Percentiles rank a stretch among this genome's conserved stretches.
Evolutionary conservation across 64 coral and sea anemone genomes (phyloP).

Genomic region (Porites lutea): DNA sequence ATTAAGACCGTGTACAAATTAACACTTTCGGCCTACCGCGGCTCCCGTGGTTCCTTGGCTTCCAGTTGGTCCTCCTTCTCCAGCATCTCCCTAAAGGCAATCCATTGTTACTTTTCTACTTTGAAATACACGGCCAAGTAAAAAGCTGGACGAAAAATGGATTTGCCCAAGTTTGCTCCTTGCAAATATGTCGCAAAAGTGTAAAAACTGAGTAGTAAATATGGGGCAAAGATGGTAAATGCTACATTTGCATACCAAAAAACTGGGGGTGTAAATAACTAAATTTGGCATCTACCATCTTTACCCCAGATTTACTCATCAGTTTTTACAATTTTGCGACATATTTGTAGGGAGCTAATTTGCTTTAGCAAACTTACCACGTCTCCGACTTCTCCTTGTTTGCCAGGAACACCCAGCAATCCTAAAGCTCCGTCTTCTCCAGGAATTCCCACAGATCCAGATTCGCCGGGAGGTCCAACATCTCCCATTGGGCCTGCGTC

Average conservation of each 20-base stretch:
- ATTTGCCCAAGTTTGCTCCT: too few species aligned
- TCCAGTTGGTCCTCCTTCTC: slow-evolving; percentile 14
- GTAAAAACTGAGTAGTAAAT: too few species aligned
- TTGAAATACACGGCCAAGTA: background rate
- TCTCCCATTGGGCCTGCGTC: slow-evolving; percentile 26
- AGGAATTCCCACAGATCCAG: background rate
- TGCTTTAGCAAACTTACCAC: background rate
- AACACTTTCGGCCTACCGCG: background rate
- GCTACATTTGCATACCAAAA: too few species aligned
- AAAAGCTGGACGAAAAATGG: too few species aligned
- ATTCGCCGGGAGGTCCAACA: slow-evolving; percentile 25
- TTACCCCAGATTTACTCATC: too few species aligned
- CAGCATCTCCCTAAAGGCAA: slow-evolving; percentile 32
- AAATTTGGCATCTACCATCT: too few species aligned
- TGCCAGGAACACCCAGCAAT: background rate
- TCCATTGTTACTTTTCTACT: background rate
- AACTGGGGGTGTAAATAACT: too few species aligned
- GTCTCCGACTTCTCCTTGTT: slow-evolving; percentile 13
- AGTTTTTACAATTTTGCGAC: too few species aligned
- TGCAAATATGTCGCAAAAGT: too few species aligned
- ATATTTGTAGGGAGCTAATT: too few species aligned
- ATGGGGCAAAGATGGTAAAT: too few species aligned
- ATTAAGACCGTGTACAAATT: background rate
- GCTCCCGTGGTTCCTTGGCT: background rate
- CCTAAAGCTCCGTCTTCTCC: background rate